These are phyloP conservation scores for Hydroisotoma schaefferi DNA, from an alignment of 2,888 invertebrate species.

Conservation along the genomic window DNA sequence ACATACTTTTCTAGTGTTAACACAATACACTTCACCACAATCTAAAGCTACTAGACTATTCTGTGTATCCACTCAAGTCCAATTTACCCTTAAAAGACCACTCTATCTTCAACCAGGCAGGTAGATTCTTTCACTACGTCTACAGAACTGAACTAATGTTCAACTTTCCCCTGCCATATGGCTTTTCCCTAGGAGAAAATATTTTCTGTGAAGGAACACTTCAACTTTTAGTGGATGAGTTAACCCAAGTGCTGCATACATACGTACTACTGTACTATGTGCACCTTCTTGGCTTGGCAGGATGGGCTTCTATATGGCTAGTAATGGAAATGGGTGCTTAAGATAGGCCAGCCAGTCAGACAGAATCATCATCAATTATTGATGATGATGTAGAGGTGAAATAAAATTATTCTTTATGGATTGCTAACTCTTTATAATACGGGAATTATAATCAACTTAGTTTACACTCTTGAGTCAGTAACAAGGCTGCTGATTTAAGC, in stretches of 20 bases:
- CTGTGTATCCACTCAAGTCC: not conserved
- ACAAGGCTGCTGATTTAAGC: too few relatives aligned
- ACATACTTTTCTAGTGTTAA: not conserved
- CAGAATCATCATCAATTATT: conserved; percentile 33
- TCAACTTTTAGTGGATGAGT: conserved; percentile 5
- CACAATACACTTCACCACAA: too few relatives aligned
- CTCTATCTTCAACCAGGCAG: too few relatives aligned
- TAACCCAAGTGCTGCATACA: conserved; percentile 1
- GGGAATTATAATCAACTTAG: too few relatives aligned
- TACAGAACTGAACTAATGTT: not conserved
- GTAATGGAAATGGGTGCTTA: not conserved
- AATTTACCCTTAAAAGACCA: conserved; percentile 2
- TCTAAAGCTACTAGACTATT: too few relatives aligned
- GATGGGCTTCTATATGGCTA: not conserved
- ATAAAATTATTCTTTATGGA: conserved; percentile 25
- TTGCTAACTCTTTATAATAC: conserved; percentile 5
- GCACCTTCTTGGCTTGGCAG: not conserved
- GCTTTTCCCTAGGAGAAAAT: conserved; percentile 4
- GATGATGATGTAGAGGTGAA: conserved; percentile 32
- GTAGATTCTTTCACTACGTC: too few relatives aligned
- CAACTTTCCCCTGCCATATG: conserved; percentile 1
- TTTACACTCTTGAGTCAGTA: too few relatives aligned
- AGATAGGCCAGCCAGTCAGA: conserved; percentile 3
- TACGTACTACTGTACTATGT: not conserved
- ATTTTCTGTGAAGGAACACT: not conserved